Evolutionary conservation across 2,797 vertebrate species (phyloP), one percentile per base, ranked within the genome.

Genomic region (Phoxinus dragarum): DNA sequence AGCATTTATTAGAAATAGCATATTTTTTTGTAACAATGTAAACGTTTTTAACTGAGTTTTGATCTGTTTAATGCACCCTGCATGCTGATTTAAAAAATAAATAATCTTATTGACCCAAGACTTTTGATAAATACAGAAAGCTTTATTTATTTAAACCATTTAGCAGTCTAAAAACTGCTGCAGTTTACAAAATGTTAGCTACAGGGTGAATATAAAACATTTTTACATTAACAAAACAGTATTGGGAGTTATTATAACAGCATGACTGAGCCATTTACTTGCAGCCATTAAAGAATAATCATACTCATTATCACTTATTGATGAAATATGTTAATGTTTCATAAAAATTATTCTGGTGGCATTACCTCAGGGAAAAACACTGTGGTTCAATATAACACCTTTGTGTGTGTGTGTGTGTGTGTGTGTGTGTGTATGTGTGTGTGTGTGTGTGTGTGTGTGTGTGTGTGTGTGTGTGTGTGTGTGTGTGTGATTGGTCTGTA

Each of bases 281-380:
- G 23, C 34, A 67, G 34, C 34, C 54, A 76, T 76, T 67, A 67
- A 75, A 66, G 61, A 67, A 75, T 52, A 38, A 52, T 76, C 23
- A 42, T 27, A 42, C 34, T 74, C 9, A 76, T 67, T 83, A 83
- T 83, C 72, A 67, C 81, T 54, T 66, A 23, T 67, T 83, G 44
- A 83, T 83, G 59, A 34, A 83, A 83, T 52, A 49, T 83, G 72
- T 83, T 40, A 83, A 47, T 83, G 72, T 34, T 61, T 82, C 40
- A 16, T 27, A 52, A 74, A 52, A 31, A 66, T 21, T 0, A 38
- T 75, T 64, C 44, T 75, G 6, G 47, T 38, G 44, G 42, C 81
- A 36, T 75, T 36, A 34, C n/a, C 77, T 11, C 31, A 38, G 52
- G 83, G 68, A 47, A 75, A 68, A n/a, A 31, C 6, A 3, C 17